Evolutionary conservation across 2,113 vertebrate species (phyloP).

Genomic region (Typhlomys cinereus): DNA sequence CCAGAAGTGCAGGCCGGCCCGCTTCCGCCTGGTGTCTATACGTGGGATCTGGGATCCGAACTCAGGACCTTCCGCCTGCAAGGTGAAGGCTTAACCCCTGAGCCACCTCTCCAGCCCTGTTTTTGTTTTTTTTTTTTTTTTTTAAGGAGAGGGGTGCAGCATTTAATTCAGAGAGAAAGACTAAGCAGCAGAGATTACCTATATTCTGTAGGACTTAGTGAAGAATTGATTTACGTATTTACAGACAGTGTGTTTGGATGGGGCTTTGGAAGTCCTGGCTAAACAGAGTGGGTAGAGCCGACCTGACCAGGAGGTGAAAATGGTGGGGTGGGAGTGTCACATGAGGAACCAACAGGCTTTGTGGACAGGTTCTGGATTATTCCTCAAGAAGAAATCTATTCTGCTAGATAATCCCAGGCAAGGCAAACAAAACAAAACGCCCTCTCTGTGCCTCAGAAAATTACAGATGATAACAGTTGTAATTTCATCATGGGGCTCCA

Average conservation of each 20-base stretch:
- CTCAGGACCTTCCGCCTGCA: too few species aligned
- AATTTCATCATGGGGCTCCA: background rate
- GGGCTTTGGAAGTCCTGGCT: background rate
- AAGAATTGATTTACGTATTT: constrained; percentile 24
- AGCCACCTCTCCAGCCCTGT: too few species aligned
- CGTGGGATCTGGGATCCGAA: too few species aligned
- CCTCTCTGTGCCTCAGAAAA: background rate
- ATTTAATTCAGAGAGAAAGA: constrained; percentile 62
- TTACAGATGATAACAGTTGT: background rate
- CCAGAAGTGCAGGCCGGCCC: too few species aligned
- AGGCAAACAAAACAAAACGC: too few species aligned
- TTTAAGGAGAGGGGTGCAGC: too few species aligned
- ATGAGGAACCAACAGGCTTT: background rate
- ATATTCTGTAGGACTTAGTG: background rate
- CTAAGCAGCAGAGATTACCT: constrained; percentile 22
- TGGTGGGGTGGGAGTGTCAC: background rate
- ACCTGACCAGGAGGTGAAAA: background rate
- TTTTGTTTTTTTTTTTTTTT: too few species aligned
- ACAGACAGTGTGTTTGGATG: background rate
- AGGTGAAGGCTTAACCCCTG: too few species aligned
- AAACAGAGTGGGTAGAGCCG: background rate
- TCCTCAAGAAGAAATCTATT: background rate
- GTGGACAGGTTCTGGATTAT: background rate
- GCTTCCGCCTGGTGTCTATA: too few species aligned
- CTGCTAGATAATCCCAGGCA: background rate